phyloP scores from a whole-genome alignment of 2,888 invertebrate genomes.

The Hemithea aestivaria region DNA sequence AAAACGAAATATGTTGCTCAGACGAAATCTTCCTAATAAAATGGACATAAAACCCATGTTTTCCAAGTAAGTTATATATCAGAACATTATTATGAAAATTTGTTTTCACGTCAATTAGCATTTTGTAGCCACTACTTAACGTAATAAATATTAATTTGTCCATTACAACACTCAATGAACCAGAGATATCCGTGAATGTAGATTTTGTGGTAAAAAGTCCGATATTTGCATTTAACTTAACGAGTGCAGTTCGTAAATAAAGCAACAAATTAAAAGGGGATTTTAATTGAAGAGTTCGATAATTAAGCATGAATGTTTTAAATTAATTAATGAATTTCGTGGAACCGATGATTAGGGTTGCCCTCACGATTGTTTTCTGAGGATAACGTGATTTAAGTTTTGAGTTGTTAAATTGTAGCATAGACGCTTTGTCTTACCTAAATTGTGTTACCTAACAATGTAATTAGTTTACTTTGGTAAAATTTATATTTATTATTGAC shows the following conservation, averaged over 20 bases:
- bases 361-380: background rate
- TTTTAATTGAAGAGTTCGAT: slow-evolving; percentile 73
- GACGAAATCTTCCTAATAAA: too few relatives aligned
- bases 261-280: slow-evolving; percentile 66
- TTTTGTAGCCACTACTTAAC: too few relatives aligned
- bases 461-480: slow-evolving; percentile 2
- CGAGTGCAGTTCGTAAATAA: slow-evolving; percentile 47
- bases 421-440: too few relatives aligned
- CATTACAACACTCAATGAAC: slow-evolving; percentile 32
- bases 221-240: slow-evolving; percentile 47
- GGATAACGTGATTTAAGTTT: too few relatives aligned
- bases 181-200: slow-evolving; percentile 31
- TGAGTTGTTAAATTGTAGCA: too few relatives aligned
- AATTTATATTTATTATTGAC: slow-evolving; percentile 1
- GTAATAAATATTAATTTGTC: slow-evolving; percentile 31
- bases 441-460: too few relatives aligned
- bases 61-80: too few relatives aligned
- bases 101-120: too few relatives aligned
- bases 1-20: too few relatives aligned
- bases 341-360: slow-evolving; percentile 41
- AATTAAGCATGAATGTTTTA: slow-evolving; percentile 75
- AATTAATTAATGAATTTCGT: slow-evolving; percentile 71
- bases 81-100: too few relatives aligned
- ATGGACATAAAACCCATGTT: too few relatives aligned
- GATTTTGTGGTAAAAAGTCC: slow-evolving; percentile 39